Conservation (phyloP, 2,113 vertebrate species). For the Agelaius tricolor region DNA sequence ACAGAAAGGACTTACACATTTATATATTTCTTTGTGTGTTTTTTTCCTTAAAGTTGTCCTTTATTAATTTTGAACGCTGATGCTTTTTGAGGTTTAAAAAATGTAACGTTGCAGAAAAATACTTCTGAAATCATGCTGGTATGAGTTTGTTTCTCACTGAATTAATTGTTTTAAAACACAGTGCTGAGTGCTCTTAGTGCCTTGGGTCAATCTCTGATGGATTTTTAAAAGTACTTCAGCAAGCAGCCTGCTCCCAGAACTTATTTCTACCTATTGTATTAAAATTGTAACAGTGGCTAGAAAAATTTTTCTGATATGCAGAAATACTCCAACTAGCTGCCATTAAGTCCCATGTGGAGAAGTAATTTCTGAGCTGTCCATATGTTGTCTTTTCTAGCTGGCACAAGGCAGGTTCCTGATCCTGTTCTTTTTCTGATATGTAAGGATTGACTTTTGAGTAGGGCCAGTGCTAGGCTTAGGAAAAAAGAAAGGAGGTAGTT, state of each 20-base stretch:
- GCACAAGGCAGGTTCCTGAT: not conserved
- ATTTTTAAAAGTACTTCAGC: not conserved
- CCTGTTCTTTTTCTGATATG: not conserved
- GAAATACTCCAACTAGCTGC: not conserved
- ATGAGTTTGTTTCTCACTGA: not conserved
- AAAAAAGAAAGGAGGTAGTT: not conserved
- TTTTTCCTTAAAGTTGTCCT: not conserved
- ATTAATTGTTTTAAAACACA: not conserved
- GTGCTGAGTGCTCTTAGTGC: not conserved
- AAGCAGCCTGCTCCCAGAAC: not conserved
- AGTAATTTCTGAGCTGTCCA: not conserved
- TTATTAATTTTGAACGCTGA: not conserved
- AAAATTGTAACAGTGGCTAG: not conserved
- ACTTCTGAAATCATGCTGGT: not conserved
- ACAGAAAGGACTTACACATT: not conserved
- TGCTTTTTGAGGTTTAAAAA: not conserved
- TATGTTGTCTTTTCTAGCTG: not conserved
- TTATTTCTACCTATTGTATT: not conserved
- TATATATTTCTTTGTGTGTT: not conserved
- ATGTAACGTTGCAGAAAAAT: not conserved
- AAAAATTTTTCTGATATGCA: not conserved
- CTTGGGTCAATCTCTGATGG: not conserved
- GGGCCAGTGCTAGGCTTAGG: not conserved
- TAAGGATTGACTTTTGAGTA: not conserved
- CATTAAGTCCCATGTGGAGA: not conserved